Conservation (phyloP, 2,113 vertebrate genomes). For the Corapipo altera region DNA sequence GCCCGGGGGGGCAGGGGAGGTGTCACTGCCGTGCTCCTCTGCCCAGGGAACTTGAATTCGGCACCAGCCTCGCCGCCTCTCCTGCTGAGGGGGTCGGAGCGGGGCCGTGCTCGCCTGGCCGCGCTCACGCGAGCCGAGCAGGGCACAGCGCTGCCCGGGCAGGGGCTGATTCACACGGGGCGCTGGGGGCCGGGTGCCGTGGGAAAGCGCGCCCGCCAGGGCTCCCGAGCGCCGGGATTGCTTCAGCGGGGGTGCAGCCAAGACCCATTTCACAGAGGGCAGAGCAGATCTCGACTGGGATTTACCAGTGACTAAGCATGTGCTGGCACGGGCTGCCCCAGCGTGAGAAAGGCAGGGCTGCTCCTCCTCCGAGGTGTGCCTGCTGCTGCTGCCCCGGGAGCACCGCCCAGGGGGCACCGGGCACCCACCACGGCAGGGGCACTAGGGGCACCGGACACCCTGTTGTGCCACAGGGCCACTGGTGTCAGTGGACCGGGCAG, state of each 20-base stretch:
- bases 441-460: not conserved
- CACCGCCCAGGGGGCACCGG: not conserved
- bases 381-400: not conserved
- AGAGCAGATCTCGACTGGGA: conserved; percentile 59
- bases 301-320: conserved; percentile 72
- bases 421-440: not conserved
- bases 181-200: conserved; percentile 46
- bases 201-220: conserved; percentile 67
- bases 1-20: not conserved
- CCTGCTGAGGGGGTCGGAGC: not conserved
- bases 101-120: fast-evolving
- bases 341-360: conserved; percentile 49
- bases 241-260: conserved; percentile 66
- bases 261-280: conserved; percentile 65
- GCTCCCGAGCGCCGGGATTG: conserved; percentile 72
- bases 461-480: fast-evolving
- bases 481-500: fast-evolving
- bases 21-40: not conserved
- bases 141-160: not conserved
- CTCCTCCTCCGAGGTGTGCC: conserved; percentile 24
- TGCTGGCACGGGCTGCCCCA: conserved; percentile 66
- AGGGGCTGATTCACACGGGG: conserved; percentile 23
- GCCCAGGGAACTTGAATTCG: fast-evolving
- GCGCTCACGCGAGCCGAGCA: not conserved
- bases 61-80: fast-evolving